Base-by-base conservation (phyloP, 2,797 vertebrate genomes). In the Megalops cyprinoides region DNA sequence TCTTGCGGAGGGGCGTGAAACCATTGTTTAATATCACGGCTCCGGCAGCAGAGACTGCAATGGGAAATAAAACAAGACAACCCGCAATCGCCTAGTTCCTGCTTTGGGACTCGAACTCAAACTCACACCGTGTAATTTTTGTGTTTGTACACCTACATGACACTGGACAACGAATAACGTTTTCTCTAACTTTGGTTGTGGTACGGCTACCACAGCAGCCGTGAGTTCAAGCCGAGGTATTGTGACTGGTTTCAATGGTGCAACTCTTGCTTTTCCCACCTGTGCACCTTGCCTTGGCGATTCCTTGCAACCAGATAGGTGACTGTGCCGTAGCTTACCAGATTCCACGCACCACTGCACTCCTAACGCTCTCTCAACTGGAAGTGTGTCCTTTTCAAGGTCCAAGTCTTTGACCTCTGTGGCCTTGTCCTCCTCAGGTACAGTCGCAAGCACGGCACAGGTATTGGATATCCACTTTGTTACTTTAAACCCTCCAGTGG, bases 361-460 rank as follows among this genome's bases (percentile, higher is more conserved):
- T 1, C 67, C 81, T n/a, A 80, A 48, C 6, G 74, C 81, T 74
- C 67, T 84, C 18, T 82, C 74, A 23, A 80, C 12, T 28, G 67
- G 67, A n/a, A n/a, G n/a, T n/a, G n/a, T n/a, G n/a, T n/a, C n/a
- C n/a, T n/a, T n/a, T n/a, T n/a, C n/a, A n/a, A n/a, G 28, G 23
- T 74, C 23, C 3, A 65, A 48, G 1, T 65, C 42, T 18, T 14
- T 12, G 12, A 82, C 20, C 34, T 65, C 46, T 8, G 42, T 77
- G 23, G 79, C 51, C 15, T 56, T 37, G 0, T 51, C 49, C 51
- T 12, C 49, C 49, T 78, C 37, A 15, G 42, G 9, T 48, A 82
- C 65, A 6, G 4, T 18, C 1, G 34, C 10, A 23, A 82, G 14
- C 10, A 79, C 77, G n/a, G 25, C 20, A 12, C 10, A 8, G 3